These are phyloP conservation scores for Ia io DNA, from an alignment of 2,113 vertebrate species.

Conservation along the genomic window DNA sequence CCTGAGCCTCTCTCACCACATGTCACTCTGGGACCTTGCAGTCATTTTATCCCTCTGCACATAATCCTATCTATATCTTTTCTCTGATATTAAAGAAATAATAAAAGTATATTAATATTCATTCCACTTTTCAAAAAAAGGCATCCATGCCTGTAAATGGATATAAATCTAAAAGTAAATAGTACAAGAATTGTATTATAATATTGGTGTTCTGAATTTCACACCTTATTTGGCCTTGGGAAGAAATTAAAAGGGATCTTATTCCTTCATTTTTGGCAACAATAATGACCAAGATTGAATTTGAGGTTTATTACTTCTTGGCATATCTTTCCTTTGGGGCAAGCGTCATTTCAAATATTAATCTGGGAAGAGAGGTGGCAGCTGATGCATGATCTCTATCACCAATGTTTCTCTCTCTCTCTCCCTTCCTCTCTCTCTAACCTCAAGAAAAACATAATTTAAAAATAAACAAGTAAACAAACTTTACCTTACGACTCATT, in stretches of 20 bases:
- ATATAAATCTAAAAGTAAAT: neutral
- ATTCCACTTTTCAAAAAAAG: neutral
- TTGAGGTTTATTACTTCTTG: neutral
- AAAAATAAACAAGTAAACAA: neutral
- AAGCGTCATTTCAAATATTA: neutral
- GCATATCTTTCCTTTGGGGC: neutral
- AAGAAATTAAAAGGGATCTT: neutral
- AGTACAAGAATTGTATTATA: neutral
- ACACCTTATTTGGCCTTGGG: neutral
- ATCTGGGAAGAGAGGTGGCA: neutral
- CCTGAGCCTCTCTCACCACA: neutral
- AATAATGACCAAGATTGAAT: neutral
- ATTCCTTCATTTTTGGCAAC: neutral
- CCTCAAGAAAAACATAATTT: too few species aligned
- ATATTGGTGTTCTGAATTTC: neutral
- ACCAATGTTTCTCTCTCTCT: too few species aligned
- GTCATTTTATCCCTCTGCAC: neutral
- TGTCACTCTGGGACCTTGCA: neutral
- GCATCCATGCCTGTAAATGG: neutral
- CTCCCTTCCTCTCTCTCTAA: too few species aligned
- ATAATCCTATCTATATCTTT: neutral
- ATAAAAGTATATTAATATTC: neutral
- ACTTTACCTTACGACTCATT: neutral
- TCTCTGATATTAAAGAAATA: neutral
- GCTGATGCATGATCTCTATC: too few species aligned